A percentile compares a stretch with the other conserved stretches of the same genome.
Conservation (phyloP, 2,888 invertebrate genomes). For the Scaptomyza caliginosa region DNA sequence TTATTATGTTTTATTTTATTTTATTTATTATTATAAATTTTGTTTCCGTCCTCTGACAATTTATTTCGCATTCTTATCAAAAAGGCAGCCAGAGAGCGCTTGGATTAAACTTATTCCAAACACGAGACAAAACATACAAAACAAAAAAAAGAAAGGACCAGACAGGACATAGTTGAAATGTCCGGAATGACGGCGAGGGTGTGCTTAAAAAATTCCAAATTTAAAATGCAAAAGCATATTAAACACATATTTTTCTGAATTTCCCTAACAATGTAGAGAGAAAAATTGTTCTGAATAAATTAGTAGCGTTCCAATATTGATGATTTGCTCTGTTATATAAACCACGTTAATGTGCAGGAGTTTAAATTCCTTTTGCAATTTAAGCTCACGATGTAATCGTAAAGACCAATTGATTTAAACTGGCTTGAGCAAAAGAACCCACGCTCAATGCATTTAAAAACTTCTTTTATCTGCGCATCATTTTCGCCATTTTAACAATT, state of each 20-base stretch:
- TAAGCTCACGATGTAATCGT: neutral
- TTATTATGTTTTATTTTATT: slow-evolving; percentile 27
- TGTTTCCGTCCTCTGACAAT: slow-evolving; percentile 52
- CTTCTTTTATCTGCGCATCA: slow-evolving; percentile 30
- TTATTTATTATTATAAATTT: slow-evolving; percentile 68
- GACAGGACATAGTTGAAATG: slow-evolving; percentile 50
- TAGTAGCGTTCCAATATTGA: slow-evolving; percentile 1
- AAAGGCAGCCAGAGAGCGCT: slow-evolving; percentile 16
- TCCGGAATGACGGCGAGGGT: slow-evolving; percentile 24
- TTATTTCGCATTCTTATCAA: slow-evolving; percentile 70
- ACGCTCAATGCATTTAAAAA: slow-evolving; percentile 21
- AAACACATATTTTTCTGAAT: slow-evolving; percentile 16
- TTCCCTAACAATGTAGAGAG: slow-evolving; percentile 14
- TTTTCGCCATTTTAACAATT: slow-evolving; percentile 56
- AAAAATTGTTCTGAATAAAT: slow-evolving; percentile 31
- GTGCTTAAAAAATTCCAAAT: slow-evolving; percentile 42
- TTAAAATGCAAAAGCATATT: slow-evolving; percentile 66
- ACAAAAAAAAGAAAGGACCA: slow-evolving; percentile 28
- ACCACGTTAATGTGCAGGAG: slow-evolving; percentile 13
- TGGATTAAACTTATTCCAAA: slow-evolving; percentile 39
- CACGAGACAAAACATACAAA: neutral
- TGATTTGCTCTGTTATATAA: slow-evolving; percentile 3
- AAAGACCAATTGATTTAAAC: slow-evolving; percentile 34
- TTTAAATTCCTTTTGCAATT: neutral
- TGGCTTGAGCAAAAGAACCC: neutral